A percentile compares a stretch with the other conserved stretches of the same genome.
Evolutionary conservation across 2,797 vertebrate species (phyloP).

Genomic region (Hypotaenidia philippensis): DNA sequence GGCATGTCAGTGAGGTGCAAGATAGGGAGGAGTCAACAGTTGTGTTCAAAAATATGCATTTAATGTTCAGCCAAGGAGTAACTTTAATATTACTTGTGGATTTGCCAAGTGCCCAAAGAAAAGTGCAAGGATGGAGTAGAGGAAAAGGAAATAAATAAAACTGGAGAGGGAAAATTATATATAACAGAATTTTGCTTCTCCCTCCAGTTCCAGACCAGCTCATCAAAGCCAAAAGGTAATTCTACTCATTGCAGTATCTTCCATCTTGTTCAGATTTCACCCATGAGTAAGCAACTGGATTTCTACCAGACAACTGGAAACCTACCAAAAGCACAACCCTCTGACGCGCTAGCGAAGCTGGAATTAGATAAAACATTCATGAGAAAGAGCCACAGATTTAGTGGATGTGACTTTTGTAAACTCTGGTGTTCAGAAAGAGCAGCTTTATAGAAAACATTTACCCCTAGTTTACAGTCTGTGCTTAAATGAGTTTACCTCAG

Average conservation of each 20-base stretch:
- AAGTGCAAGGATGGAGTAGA: neutral
- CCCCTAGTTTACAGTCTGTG: slow-evolving; percentile 4
- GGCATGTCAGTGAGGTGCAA: neutral
- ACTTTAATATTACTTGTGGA: neutral
- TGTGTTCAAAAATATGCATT: neutral
- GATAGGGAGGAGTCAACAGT: neutral
- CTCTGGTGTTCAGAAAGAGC: neutral
- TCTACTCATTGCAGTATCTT: neutral
- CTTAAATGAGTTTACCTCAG: neutral
- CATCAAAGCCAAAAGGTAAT: slow-evolving; percentile 58
- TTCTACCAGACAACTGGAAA: slow-evolving; percentile 30
- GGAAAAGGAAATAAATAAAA: neutral
- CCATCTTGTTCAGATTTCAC: slow-evolving; percentile 38
- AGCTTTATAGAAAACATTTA: slow-evolving; percentile 63
- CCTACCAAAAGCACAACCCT: slow-evolving; percentile 13
- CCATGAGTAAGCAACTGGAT: slow-evolving; percentile 20
- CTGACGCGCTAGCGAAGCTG: slow-evolving; percentile 24
- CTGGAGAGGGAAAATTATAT: neutral
- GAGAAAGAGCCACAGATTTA: slow-evolving; percentile 49
- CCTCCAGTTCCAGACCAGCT: neutral
- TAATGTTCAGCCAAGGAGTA: slow-evolving; percentile 40
- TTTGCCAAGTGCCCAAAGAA: slow-evolving; percentile 43
- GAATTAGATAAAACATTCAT: slow-evolving; percentile 59
- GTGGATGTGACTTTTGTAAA: slow-evolving; percentile 45
- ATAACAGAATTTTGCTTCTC: neutral